Percentiles rank a stretch among this genome's conserved stretches.
Evolutionary conservation across 2,113 vertebrate genomes (phyloP).

Genomic region (Gnathonemus longibarbis): DNA sequence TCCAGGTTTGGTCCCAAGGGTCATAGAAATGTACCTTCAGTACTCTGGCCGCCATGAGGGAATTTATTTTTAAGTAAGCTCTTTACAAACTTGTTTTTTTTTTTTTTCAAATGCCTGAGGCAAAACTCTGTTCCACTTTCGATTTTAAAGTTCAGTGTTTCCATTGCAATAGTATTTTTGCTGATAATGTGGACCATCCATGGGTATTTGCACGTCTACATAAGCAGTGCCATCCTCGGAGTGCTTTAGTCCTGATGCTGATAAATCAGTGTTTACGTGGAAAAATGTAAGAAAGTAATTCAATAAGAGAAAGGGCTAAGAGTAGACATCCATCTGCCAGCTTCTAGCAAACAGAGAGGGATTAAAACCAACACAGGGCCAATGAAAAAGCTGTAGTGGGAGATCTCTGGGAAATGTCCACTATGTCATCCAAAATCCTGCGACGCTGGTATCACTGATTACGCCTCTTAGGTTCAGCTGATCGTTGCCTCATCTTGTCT

Average conservation of each 20-base stretch:
- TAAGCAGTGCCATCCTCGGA: neutral
- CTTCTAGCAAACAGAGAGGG: neutral
- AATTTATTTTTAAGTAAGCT: neutral
- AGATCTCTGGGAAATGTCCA: neutral
- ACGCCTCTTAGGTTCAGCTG: neutral
- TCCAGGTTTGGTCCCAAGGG: neutral
- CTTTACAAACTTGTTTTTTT: neutral
- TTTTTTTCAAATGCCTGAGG: neutral
- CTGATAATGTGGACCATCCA: neutral
- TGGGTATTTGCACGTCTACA: neutral
- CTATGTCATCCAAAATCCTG: neutral
- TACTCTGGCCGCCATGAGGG: neutral
- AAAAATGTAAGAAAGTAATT: neutral
- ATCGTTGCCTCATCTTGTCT: neutral
- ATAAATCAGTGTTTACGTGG: neutral
- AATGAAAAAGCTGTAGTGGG: neutral
- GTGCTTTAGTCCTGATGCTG: neutral
- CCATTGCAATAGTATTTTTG: neutral
- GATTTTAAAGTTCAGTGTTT: neutral
- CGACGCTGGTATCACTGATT: neutral
- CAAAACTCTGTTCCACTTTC: neutral
- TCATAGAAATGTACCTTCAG: neutral
- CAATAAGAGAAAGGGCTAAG: neutral
- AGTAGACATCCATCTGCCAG: neutral
- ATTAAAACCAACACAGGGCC: neutral